A percentile compares a stretch with the other conserved stretches of the same genome.
Evolutionary conservation across 2,888 invertebrate genomes (phyloP).

Genomic region (Diarsia dahlii): DNA sequence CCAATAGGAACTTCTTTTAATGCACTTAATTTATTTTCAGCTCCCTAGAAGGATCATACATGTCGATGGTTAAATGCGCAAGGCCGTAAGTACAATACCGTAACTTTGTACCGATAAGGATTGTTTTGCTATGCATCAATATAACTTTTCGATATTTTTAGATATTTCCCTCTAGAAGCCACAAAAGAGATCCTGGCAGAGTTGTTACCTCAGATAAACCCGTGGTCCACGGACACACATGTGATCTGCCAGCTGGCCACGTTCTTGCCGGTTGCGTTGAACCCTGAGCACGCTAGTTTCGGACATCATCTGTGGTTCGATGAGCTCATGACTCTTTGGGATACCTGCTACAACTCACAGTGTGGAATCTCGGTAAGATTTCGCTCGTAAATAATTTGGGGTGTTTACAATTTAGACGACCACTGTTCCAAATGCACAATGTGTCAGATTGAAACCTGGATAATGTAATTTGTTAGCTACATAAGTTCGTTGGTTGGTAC

Average conservation of each 20-base stretch:
- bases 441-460: neutral
- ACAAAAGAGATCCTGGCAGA: constrained; percentile 97
- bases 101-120: neutral
- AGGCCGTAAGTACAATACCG: constrained; percentile 85
- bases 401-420: too few relatives aligned
- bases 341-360: constrained; percentile 93
- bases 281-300: constrained; percentile 91
- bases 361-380: constrained; percentile 91
- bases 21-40: constrained; percentile 73
- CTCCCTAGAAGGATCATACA: constrained; percentile 83
- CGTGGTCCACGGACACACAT: constrained; percentile 91
- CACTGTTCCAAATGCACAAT: neutral
- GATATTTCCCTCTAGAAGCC: constrained; percentile 93
- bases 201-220: constrained; percentile 95
- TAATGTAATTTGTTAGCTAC: neutral
- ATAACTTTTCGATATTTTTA: constrained; percentile 71
- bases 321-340: constrained; percentile 95
- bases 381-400: too few relatives aligned
- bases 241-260: constrained; percentile 92
- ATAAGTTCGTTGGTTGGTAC: constrained; percentile 56
- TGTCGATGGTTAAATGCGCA: constrained; percentile 84
- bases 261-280: constrained; percentile 94
- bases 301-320: constrained; percentile 95
- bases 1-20: constrained; percentile 38
- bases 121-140: neutral